Conservation (phyloP, 2,888 invertebrate genomes). For the Archips crataeganus region DNA sequence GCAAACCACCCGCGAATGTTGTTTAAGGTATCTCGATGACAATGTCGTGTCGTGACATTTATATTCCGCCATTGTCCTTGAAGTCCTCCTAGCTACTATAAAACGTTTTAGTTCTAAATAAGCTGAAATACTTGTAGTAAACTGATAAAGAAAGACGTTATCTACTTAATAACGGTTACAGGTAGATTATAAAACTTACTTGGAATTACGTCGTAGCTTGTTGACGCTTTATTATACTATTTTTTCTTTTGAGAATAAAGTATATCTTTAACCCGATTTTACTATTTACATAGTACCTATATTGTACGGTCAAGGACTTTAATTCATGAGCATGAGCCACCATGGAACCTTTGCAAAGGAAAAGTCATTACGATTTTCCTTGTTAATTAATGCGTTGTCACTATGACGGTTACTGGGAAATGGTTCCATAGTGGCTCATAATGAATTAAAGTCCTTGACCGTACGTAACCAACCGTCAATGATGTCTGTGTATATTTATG, state of each 20-base stretch:
- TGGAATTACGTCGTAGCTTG: not conserved
- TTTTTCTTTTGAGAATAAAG: too few species aligned
- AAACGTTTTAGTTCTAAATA: constrained; percentile 30
- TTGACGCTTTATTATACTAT: not conserved
- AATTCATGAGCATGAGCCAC: too few species aligned
- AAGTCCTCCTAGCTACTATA: constrained; percentile 20
- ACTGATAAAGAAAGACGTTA: constrained; percentile 1
- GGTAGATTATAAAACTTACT: not conserved
- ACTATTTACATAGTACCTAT: too few species aligned
- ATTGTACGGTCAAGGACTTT: too few species aligned
- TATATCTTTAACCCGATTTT: too few species aligned
- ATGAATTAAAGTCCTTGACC: too few species aligned
- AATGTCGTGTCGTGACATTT: constrained; percentile 20
- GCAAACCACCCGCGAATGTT: constrained; percentile 15
- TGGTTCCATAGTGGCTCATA: too few species aligned
- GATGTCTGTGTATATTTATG: not conserved
- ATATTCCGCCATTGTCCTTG: constrained; percentile 20
- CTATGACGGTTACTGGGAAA: too few species aligned
- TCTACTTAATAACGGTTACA: not conserved
- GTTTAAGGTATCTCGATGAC: constrained; percentile 26
- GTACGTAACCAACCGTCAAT: not conserved
- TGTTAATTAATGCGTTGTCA: too few species aligned
- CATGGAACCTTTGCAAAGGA: too few species aligned
- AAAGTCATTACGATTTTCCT: too few species aligned
- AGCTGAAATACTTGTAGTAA: not conserved